phyloP scores from a whole-genome alignment of 2,113 vertebrate genomes.

The Origma solitaria region DNA sequence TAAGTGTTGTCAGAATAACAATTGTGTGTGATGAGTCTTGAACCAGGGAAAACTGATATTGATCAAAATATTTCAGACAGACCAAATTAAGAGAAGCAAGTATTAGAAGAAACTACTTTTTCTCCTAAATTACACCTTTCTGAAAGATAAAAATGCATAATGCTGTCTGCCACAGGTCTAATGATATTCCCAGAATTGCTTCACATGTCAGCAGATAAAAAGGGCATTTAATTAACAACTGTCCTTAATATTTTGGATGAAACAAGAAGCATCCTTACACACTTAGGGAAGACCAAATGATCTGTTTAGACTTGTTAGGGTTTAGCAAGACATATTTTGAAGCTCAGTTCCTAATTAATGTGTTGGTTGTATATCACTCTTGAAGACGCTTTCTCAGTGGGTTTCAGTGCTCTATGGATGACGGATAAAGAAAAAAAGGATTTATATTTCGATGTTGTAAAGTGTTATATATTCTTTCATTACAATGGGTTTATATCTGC shows the following conservation, averaged over 20 bases:
- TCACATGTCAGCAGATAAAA: background rate
- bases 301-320: background rate
- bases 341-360: conserved; percentile 17
- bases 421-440: background rate
- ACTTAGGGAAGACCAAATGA: background rate
- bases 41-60: background rate
- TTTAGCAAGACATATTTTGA: background rate
- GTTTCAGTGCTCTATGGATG: background rate
- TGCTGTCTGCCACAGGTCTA: background rate
- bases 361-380: background rate
- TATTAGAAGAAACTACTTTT: background rate
- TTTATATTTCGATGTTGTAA: background rate
- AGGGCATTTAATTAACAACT: background rate
- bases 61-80: background rate
- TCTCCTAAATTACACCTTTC: background rate
- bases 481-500: background rate
- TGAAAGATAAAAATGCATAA: background rate
- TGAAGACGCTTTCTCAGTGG: background rate
- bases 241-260: background rate
- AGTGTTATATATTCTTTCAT: background rate
- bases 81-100: background rate
- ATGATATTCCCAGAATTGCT: background rate
- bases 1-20: background rate
- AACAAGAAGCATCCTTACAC: background rate
- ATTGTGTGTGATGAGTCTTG: background rate